Conservation (phyloP, 2,113 vertebrate species). For the Larimichthys polyactis region DNA sequence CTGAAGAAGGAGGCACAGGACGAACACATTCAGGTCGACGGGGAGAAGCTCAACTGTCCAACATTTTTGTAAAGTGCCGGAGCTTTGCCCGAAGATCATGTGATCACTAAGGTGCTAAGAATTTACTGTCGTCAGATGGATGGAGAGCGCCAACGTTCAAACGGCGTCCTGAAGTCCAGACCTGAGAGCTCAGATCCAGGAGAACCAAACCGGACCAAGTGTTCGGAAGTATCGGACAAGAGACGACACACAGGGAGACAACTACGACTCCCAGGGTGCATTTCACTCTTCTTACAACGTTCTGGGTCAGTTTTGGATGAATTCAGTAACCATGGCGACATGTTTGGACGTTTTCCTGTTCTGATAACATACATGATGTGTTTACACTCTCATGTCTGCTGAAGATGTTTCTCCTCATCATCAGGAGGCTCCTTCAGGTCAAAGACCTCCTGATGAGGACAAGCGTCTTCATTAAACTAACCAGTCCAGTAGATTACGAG, state of each 20-base stretch:
- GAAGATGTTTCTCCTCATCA: no score
- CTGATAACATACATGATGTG: no score
- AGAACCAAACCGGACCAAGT: no score
- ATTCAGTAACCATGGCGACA: background rate
- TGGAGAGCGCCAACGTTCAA: background rate
- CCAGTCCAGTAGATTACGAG: no score
- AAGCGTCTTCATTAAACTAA: no score
- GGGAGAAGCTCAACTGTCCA: conserved; percentile 1
- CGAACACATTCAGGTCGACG: conserved; percentile 31
- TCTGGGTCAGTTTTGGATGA: background rate
- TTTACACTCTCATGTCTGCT: no score
- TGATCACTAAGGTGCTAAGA: background rate
- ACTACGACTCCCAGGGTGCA: conserved; percentile 11
- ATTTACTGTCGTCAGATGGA: background rate
- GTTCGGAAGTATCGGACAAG: no score
- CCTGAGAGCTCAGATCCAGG: background rate
- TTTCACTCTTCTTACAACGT: background rate
- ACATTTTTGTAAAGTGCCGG: background rate
- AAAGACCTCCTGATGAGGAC: no score
- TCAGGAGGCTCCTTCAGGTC: no score
- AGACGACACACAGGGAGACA: background rate
- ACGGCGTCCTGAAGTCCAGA: background rate
- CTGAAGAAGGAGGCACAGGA: conserved; percentile 45
- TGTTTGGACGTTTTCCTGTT: no score
- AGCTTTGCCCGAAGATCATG: background rate